Evolutionary conservation across 37 sponge, comb jelly and placozoan genomes (phyloP), one percentile per base, ranked within the genome.

Genomic region (Axinella damicornis): DNA sequence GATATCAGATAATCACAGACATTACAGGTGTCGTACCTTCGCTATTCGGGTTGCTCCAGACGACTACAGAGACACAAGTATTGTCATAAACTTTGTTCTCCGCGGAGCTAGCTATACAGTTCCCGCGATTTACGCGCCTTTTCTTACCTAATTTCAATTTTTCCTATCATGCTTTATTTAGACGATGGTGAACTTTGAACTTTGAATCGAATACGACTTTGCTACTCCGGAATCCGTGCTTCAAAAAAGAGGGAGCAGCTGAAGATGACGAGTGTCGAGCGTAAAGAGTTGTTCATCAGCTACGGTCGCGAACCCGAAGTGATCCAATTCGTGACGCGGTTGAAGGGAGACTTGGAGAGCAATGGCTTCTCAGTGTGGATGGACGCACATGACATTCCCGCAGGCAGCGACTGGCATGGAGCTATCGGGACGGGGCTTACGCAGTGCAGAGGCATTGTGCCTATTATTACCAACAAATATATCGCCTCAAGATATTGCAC

Each of bases 331-430:
- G 88, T 81, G 28, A 15, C n/a, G 24, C 72, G 38, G 37, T 74
- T 87, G 33, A 87, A 72, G 37, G 64, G 31, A n/a, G 90, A 89
- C 85, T 69, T 89, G 38, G 85, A 84, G 63, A 37, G 54, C 9
- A 0, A 39, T 18, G 90, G 85, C 61, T 71, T 89, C 72, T 34
- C 62, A 16, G 79, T 85, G 28, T 90, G 91, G 91, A 34, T 90
- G 78, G 91, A 90, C 64, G 37, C 22, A 18, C 53, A 85, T 36
- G 86, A 90, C 58, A 85, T 90, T 18, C 60, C 74, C 2, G 80
- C 91, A 0, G 91, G 91, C 46, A 56, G 59, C 14, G 90, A 89
- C 38, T 89, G 90, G 90, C 79, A 84, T 53, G 90, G 73, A 21
- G 90, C 84, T n/a, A 89, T 89, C 40, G 84, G 85, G 24, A 89